Base-by-base conservation (phyloP, 2,888 invertebrate genomes). In the Caradrina kadenii region DNA sequence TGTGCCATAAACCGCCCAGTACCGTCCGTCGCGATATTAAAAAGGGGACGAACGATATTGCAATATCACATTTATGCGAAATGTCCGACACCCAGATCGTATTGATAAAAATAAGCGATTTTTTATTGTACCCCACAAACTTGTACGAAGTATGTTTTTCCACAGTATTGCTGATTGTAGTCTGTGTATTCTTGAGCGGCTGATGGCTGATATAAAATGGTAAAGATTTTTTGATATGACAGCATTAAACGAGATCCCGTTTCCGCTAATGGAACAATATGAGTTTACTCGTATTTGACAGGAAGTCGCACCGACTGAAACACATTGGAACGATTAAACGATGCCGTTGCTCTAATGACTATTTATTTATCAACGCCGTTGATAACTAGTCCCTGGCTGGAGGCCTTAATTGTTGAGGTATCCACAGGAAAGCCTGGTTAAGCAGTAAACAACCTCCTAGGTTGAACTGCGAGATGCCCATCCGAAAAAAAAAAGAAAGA, bases 31-130 rank as follows among this genome's bases (percentile, higher is more conserved):
- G 94, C 92, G 93, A 96, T 96, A 96, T 96, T 96, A 96, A 96
- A 96, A 95, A 95, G 93, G 95, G 95, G 95, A 93, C 95, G 92
- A 93, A 93, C 93, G 95, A 93, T 95, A 95, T 96, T 96, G 95
- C 95, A 94, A 95, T 95, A 95, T 96, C 95, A 95, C 96, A 95
- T 96, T 95, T 95, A 95, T 96, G 94, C 93, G 95, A 95, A 95
- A 95, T 95, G 95, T 95, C 95, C 94, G 89, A 94, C 95, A 94
- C 92, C 91, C 93, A 95, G 95, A 96, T 95, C 94, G 93, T 94
- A 95, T 96, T 96, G 96, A 96, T 95, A 95, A 96, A 95, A 96
- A 94, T 96, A 96, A 95, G 94, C 96, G 92, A 93, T 94, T 95
- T 95, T 95, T 95, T 95, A 95, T 94, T 94, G 92, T 94, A 88